Evolutionary conservation across 2,113 vertebrate genomes (phyloP).

Genomic region (Phasianus colchicus): DNA sequence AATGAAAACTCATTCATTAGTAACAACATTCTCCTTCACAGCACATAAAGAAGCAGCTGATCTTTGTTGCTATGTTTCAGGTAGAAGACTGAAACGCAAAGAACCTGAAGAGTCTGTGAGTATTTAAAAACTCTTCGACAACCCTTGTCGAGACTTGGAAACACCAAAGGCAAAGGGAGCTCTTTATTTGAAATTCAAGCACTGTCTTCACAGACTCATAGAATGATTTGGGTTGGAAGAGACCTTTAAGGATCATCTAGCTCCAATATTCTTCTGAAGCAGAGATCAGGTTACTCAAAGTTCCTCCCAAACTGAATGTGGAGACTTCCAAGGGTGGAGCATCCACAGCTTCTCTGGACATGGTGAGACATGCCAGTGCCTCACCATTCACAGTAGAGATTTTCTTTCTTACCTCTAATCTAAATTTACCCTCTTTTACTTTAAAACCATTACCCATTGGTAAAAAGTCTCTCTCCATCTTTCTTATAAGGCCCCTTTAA

Average conservation of each 20-base stretch:
- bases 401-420: neutral
- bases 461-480: neutral
- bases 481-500: neutral
- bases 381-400: neutral
- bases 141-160: neutral
- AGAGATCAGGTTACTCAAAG: too few relatives aligned
- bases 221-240: neutral
- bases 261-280: too few relatives aligned
- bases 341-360: too few relatives aligned
- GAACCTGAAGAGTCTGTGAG: neutral
- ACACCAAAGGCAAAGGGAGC: neutral
- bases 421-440: neutral
- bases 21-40: neutral
- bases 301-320: too few relatives aligned
- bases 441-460: neutral
- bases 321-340: too few relatives aligned
- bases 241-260: neutral
- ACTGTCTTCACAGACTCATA: neutral
- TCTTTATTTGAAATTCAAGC: neutral
- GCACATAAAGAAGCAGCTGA: neutral
- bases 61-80: fast-evolving
- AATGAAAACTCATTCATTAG: neutral
- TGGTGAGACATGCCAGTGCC: too few relatives aligned
- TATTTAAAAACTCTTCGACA: neutral
- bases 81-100: neutral